Conservation (phyloP, 2,888 invertebrate species). For the Endomychus coccineus region DNA sequence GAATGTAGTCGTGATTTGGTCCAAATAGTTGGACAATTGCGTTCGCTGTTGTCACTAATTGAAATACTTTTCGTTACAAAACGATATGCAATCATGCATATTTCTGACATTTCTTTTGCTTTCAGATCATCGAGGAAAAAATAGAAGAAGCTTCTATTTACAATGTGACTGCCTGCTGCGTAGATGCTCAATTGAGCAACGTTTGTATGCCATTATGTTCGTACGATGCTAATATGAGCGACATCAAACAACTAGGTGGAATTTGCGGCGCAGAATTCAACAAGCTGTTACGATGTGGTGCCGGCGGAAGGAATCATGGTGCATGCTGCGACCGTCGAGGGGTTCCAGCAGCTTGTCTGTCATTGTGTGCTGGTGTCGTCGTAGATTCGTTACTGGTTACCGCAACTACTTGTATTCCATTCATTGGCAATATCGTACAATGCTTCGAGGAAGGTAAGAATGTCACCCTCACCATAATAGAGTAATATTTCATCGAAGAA, state of each 20-base stretch:
- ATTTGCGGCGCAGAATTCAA: conserved; percentile 72
- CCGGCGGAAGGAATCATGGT: conserved; percentile 66
- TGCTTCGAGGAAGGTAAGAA: conserved; percentile 74
- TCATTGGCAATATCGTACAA: conserved; percentile 76
- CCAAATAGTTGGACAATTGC: no score
- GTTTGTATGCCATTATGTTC: conserved; percentile 73
- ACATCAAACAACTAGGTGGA: conserved; percentile 64
- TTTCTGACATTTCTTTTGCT: no score
- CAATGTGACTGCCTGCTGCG: conserved; percentile 75
- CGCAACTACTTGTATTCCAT: conserved; percentile 67
- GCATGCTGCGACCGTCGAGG: conserved; percentile 67
- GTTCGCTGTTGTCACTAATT: no score
- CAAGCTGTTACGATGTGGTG: conserved; percentile 57
- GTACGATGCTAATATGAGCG: conserved; percentile 75
- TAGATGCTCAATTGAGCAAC: conserved; percentile 57
- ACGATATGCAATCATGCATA: no score
- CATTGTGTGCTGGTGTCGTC: conserved; percentile 65
- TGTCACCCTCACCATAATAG: no score
- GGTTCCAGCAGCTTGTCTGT: conserved; percentile 60
- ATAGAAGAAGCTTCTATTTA: conserved; percentile 56
- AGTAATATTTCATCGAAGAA: no score
- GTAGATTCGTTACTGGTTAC: conserved; percentile 53
- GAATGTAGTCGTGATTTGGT: no score
- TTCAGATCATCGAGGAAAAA: conserved; percentile 53
- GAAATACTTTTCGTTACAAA: no score